Base-by-base conservation (phyloP, 2,113 vertebrate genomes). In the Butorides virescens region DNA sequence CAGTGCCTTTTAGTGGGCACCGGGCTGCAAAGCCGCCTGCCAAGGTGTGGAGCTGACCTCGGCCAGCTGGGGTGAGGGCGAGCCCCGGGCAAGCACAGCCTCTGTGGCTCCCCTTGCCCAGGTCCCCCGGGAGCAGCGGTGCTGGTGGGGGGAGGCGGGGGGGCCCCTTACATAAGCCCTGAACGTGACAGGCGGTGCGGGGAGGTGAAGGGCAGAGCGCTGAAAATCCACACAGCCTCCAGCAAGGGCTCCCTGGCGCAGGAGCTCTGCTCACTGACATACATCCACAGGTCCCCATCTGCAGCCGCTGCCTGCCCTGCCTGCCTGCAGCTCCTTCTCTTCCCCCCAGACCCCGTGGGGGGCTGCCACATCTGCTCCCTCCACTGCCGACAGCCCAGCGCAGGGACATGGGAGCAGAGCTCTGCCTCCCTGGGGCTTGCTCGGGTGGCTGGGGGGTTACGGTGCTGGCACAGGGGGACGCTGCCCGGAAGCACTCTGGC, bases 181-280 rank as follows among this genome's bases (percentile, higher is more conserved):
- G 34, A 29, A 66, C 39, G 79, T 86, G 15, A 72, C 95, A 96
- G 88, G 79, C 82, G 1, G 82, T 27, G 73, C 47, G 7, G 74
- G 84, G 50, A 86, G 84, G 86, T 79, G 90, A 94, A 94, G 71
- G 92, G 68, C 95, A 88, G 95, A 91, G 91, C 21, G 0, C 56
- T 78, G 92, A 62, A 59, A n/a, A 89, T 78, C 52, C 65, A 30
- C 84, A 21, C 29, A 93, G 84, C 88, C 90, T 82, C 62, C 85
- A 52, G 93, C 68, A 27, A 92, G 90, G 93, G 81, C 87, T 95
- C 23, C 80, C 88, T 82, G 92, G 77, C 42, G 30, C 36, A 36
- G 87, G 87, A 90, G 87, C 90, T 75, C 74, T 12, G 88, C 80
- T 81, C 1, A 5, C 94, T 92, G 86, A 42, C 94, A 81, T 20